These are phyloP conservation scores for Micronycteris hirsuta DNA, from an alignment of 2,113 vertebrate species.

Conservation along the genomic window DNA sequence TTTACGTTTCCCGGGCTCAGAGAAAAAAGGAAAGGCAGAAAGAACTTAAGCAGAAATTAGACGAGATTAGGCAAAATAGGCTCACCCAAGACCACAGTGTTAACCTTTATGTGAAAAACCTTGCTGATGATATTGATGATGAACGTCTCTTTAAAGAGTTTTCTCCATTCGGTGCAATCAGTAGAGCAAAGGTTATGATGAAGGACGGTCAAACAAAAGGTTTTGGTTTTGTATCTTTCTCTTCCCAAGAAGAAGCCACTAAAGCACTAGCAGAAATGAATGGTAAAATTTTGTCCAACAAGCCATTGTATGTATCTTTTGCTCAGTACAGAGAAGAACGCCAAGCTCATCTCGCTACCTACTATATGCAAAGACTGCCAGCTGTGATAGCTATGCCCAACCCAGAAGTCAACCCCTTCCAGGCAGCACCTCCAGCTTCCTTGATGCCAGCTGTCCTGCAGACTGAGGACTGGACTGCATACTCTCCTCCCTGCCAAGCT, in stretches of 20 bases:
- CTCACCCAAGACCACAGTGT: conserved; percentile 98
- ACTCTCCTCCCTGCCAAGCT: conserved; percentile 94
- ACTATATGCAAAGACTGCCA: conserved; percentile 98
- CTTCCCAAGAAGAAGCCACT: conserved; percentile 97
- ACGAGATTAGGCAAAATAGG: conserved; percentile 98
- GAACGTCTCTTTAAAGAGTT: conserved; percentile 97
- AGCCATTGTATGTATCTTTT: conserved; percentile 96
- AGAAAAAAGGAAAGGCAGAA: conserved; percentile 98
- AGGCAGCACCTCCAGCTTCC: conserved; percentile 94
- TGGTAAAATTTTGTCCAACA: conserved; percentile 95
- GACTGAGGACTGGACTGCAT: conserved; percentile 96
- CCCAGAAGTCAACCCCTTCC: conserved; percentile 95
- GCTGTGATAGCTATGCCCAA: conserved; percentile 94
- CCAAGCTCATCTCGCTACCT: conserved; percentile 95
- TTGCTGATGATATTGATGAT: conserved; percentile 97
- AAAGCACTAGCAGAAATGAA: conserved; percentile 99
- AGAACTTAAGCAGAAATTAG: conserved; percentile 97
- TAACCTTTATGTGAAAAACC: conserved; percentile 97
- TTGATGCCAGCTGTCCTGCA: conserved; percentile 89
- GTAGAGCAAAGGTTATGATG: conserved; percentile 99
- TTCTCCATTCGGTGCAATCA: conserved; percentile 97
- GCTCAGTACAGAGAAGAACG: conserved; percentile 97
- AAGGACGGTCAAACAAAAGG: conserved; percentile 97
- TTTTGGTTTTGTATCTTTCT: conserved; percentile 98
- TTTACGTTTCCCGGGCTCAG: conserved; percentile 97